Evolutionary conservation across 1,140 invertebrate genomes (phyloP), one percentile per base, ranked within the genome.

Genomic region (Hyles vespertilio): DNA sequence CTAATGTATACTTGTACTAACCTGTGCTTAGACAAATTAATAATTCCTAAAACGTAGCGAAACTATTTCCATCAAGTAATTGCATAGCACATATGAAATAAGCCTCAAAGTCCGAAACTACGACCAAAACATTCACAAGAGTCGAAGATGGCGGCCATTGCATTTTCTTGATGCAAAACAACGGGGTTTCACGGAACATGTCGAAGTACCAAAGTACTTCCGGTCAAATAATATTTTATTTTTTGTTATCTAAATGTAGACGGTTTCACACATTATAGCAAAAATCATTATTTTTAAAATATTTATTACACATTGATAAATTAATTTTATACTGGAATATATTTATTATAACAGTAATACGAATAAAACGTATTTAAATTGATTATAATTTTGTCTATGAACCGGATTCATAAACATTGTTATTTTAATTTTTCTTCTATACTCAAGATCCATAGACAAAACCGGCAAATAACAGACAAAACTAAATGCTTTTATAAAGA

Each of bases 141-240:
- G 72, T 88, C 80, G 83, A 89, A 89, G 86, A 89, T 89, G 88
- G 88, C 86, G 85, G 85, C 86, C 87, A 89, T 89, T 88, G 85
- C 85, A 87, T 88, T 87, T 89, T 89, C 81, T 77, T 79, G 82
- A 87, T 89, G 85, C 87, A 89, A 89, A 89, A 89, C 87, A 89
- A 85, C 86, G 85, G 87, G 87, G 85, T 82, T 80, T 86, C 86
- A 85, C 74, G 79, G 81, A 87, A 79, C 80, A 86, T 80, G 79
- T 87, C 77, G 62, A 77, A 80, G 74, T 80, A 81, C 71, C 66
- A 3, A 61, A 63, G 55, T 51, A 74, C 67, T 72, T 87, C 84
- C 84, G 84, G 84, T 86, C 76, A 81, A 70, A 85, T 79, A 47
- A 56, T 89, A 89, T 71, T 89, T 22, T 49, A 46, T 11, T 50